Evolutionary conservation across 2,888 invertebrate genomes (phyloP), one percentile per base, ranked within the genome.

Genomic region (Tenthredo scrophulariae): DNA sequence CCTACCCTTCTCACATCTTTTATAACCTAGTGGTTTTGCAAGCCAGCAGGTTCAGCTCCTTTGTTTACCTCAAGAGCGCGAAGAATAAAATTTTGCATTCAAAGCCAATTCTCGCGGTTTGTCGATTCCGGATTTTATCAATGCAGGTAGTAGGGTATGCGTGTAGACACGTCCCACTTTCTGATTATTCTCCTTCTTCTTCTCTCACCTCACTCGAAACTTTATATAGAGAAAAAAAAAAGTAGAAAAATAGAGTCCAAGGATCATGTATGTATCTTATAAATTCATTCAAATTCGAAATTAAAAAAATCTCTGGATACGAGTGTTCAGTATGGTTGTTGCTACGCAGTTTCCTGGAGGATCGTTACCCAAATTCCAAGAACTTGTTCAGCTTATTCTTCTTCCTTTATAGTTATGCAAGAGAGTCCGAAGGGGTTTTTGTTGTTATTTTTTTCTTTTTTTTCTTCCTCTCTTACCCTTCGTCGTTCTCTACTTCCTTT

Each of bases 321-420:
- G 46, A 46, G 46, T 29, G 22, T 46, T 67, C 40, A 22, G 80
- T 18, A 15, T 10, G 43, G 83, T 46, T 67, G 83, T 70, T 83
- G 83, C 83, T 83, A 70, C 29, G 67, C 83, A 22, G 80, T 67
- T 80, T 83, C 46, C 9, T 46, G 18, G 10, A 83, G n/a, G 83
- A 67, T 67, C 67, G 83, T 83, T 83, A 65, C 83, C 83, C 58
- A 80, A 80, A 62, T 83, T 70, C 67, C 33, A 33, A 37, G 80
- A 80, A 80, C 80, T 80, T 43, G 40, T 43, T 58, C 62, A 22
- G 37, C 40, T 62, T 80, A 40, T 80, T 62, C 22, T 79, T 58
- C 40, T 80, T 62, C 80, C 62, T 80, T 62, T 54, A 58, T 80
- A 58, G 80, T 80, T 65, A 80, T 80, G 65, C 62, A 80, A 80